Base-by-base conservation (phyloP, 1,140 invertebrate genomes). In the Ooceraea biroi region DNA sequence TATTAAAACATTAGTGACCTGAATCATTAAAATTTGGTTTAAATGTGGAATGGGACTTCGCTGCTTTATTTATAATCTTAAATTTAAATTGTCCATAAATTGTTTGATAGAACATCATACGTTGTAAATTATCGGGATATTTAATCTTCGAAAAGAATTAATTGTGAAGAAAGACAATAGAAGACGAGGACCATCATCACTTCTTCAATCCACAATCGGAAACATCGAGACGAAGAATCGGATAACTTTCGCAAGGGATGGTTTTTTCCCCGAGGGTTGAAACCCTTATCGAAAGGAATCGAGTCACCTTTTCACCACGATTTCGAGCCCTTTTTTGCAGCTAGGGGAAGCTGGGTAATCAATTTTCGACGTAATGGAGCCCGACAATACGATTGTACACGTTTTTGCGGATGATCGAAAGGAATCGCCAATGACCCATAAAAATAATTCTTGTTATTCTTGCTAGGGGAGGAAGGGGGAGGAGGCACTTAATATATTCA, bases 381-480 rank as follows among this genome's bases (percentile, higher is more conserved):
- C 46, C 36, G 4, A 61, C 46, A 7, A 41, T 19, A 14, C 66
- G 68, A 73, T 86, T 68, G 82, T 52, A 27, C 4, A 82, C 36
- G 27, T 85, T 74, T 65, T 86, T 87, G 22, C 50, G n/a, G 44
- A 66, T 41, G n/a, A 60, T 60, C 52, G 17, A 44, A 78, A 55
- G n/a, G n/a, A n/a, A n/a, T 78, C 50, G 22, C 52, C 52, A 63
- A 36, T 30, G 36, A 73, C 1, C 19, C 44, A 14, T 10, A 17
- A 27, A 36, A 12, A 69, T 14, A 48, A 78, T 46, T 12, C 25
- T 30, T 14, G 12, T 27, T 19, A 60, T 22, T 1, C 14, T 41
- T 11, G 19, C 19, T 46, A 7, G 1, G 11, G n/a, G 44, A 0
- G 10, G 7, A 8, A 7, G 30, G n/a, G n/a, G n/a, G n/a, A n/a